A percentile compares a stretch with the other conserved stretches of the same genome.
Conservation (phyloP, 1,140 invertebrate genomes). For the Zaprionus vittiger region DNA sequence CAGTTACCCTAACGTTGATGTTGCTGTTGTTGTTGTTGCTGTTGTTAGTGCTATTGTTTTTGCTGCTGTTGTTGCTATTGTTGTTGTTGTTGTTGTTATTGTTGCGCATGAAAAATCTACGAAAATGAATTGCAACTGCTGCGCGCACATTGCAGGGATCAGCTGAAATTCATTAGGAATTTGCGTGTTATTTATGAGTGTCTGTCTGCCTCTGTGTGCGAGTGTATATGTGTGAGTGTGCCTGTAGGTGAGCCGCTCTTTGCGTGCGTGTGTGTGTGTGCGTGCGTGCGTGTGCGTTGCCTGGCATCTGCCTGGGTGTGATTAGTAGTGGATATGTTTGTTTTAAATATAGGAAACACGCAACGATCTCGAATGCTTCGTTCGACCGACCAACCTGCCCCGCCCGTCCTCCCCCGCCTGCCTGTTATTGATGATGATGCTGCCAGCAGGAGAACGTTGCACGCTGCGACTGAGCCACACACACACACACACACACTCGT, state of each 20-base stretch:
- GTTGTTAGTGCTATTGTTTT: constrained; percentile 41
- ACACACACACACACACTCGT: background rate
- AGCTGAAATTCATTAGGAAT: constrained; percentile 83
- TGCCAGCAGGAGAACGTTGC: constrained; percentile 9
- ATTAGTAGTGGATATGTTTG: constrained; percentile 76
- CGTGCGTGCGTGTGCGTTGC: constrained; percentile 26
- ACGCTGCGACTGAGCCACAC: background rate
- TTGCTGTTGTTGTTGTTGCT: constrained; percentile 22
- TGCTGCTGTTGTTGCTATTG: constrained; percentile 32
- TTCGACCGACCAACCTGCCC: background rate
- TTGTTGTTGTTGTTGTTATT: constrained; percentile 33
- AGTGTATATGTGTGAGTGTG: constrained; percentile 12
- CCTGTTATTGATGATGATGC: constrained; percentile 73
- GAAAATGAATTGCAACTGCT: constrained; percentile 79
- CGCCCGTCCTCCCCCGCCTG: constrained; percentile 5
- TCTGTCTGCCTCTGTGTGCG: constrained; percentile 28
- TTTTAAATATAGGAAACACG: constrained; percentile 77
- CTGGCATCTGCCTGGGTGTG: constrained; percentile 52
- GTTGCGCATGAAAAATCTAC: constrained; percentile 71
- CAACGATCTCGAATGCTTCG: constrained; percentile 41
- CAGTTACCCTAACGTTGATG: constrained; percentile 10
- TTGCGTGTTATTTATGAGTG: constrained; percentile 81
- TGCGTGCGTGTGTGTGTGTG: constrained; percentile 3
- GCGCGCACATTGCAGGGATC: constrained; percentile 73
- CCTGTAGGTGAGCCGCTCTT: constrained; percentile 11